Evolutionary conservation across 2,113 vertebrate genomes (phyloP).

Genomic region (Heptranchias perlo): DNA sequence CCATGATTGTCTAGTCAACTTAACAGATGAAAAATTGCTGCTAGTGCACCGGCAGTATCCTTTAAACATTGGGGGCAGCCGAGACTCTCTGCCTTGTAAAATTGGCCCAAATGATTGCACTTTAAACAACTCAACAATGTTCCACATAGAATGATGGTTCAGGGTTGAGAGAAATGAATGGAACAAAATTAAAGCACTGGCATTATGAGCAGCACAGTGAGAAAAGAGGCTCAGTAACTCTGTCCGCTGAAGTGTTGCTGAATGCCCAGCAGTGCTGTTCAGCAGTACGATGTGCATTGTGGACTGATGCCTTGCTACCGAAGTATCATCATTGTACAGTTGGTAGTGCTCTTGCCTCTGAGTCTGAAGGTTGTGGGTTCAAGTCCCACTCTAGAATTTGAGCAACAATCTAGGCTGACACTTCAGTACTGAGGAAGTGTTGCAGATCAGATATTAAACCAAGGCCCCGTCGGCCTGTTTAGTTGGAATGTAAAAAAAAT

Average conservation of each 20-base stretch:
- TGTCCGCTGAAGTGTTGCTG: background rate
- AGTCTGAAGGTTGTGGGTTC: background rate
- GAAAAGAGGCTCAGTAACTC: no score
- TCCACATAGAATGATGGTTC: no score
- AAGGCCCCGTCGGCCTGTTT: background rate
- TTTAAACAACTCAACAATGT: background rate
- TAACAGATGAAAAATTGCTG: background rate
- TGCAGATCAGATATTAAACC: background rate
- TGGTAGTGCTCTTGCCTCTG: background rate
- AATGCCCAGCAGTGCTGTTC: background rate
- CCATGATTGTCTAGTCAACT: background rate
- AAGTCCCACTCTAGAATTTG: background rate
- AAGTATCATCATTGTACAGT: background rate
- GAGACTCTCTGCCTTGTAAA: background rate
- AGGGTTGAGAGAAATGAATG: no score
- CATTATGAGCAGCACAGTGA: no score
- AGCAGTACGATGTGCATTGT: background rate
- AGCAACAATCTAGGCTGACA: background rate
- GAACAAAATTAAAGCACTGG: no score
- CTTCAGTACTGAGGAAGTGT: background rate
- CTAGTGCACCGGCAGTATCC: background rate
- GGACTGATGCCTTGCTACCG: no score
- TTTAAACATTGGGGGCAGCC: background rate
- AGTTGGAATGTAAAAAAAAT: background rate
- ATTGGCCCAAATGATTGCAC: background rate